These are phyloP conservation scores for Pseudochirops corinnae DNA, from an alignment of 2,797 vertebrate genomes.

Conservation along the genomic window DNA sequence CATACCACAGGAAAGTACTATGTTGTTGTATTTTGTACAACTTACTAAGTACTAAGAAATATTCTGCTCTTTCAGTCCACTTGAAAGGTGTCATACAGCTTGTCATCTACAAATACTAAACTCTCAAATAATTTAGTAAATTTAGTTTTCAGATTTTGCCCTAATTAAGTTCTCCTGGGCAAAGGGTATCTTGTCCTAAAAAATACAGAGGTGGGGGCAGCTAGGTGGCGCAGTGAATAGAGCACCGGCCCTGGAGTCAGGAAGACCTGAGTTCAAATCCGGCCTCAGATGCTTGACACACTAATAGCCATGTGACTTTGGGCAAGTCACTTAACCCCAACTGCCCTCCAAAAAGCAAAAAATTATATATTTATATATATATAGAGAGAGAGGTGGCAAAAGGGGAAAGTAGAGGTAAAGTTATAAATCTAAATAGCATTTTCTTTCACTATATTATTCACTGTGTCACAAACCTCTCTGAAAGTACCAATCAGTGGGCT, in stretches of 20 bases:
- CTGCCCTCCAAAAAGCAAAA: too few relatives aligned
- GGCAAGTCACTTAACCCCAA: too few relatives aligned
- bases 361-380: too few relatives aligned
- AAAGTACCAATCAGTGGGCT: too few relatives aligned
- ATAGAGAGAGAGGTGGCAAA: neutral
- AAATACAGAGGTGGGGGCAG: too few relatives aligned
- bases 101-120: neutral
- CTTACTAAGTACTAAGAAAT: neutral
- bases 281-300: too few relatives aligned
- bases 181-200: too few relatives aligned
- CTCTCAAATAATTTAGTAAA: neutral
- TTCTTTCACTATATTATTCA: neutral
- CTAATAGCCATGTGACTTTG: too few relatives aligned
- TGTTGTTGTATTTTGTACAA: neutral
- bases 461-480: neutral
- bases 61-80: neutral
- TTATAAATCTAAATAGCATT: neutral
- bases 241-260: too few relatives aligned
- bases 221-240: too few relatives aligned
- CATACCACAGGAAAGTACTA: neutral
- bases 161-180: neutral
- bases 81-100: neutral
- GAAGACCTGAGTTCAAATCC: too few relatives aligned
- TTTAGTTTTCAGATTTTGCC: neutral
- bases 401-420: neutral